Evolutionary conservation across 2,797 vertebrate genomes (phyloP), one percentile per base, ranked within the genome.

Genomic region (Lithobates sylvaticus): DNA sequence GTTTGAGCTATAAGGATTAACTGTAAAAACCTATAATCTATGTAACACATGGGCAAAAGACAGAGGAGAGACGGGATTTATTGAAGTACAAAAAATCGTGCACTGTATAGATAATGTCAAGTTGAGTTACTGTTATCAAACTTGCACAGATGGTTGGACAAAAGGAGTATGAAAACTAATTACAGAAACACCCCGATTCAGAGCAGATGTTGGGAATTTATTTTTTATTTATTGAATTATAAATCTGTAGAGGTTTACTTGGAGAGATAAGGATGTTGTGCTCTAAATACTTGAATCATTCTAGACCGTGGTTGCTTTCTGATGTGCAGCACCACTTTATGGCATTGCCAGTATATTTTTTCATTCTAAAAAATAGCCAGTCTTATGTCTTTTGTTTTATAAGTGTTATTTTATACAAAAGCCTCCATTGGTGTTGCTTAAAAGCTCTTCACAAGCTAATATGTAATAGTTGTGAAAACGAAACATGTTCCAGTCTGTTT

Each of bases 81-180:
- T 34, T 0, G 0, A 88, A 79, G 74, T 89, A 86, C 67, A 72
- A 85, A 92, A 85, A 78, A 50, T 75, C 0, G 0, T 74, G 47
- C 73, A 27, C 0, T 3, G 36, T 84, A 78, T 80, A 89, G 84
- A 76, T 73, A 88, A 88, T 1, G 0, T 88, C 76, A 89, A 47
- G 79, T 83, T 5, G 34, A 91, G 42, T 90, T 89, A 85, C 85
- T 84, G 83, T 86, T 90, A 89, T 90, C 88, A 89, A 88, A 92
- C 84, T 77, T 91, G 36, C 74, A 89, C 71, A 88, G 87, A 89
- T 86, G 78, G 83, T 74, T 86, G 87, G 89, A 89, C 84, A 91
- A 89, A 80, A 89, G 88, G 81, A 90, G 79, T 23, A 81, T 74
- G 85, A 89, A 84, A 89, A 90, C 89, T 76, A 89, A 89, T 86